Percentiles rank a stretch among this genome's conserved stretches.
Evolutionary conservation across 2,888 invertebrate species (phyloP).

Genomic region (Lysandra coridon): DNA sequence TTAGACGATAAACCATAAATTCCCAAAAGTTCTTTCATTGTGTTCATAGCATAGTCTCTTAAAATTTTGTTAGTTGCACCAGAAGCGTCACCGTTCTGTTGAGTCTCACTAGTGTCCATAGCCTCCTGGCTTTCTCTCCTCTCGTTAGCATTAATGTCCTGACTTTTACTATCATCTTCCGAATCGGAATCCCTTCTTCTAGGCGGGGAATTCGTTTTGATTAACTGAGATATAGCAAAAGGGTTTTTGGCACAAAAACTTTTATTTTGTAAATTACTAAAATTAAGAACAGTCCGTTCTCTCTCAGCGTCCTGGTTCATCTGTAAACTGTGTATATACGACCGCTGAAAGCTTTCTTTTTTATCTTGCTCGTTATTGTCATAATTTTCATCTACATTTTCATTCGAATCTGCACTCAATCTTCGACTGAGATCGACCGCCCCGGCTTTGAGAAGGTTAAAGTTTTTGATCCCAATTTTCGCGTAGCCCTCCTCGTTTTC

Average conservation of each 20-base stretch:
- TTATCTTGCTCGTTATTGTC: slow-evolving; percentile 71
- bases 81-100: slow-evolving; percentile 68
- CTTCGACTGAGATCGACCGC: slow-evolving; percentile 76
- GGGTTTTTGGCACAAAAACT: slow-evolving; percentile 80
- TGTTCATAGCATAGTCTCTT: slow-evolving; percentile 88
- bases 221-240: slow-evolving; percentile 78
- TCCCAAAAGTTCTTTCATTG: slow-evolving; percentile 88
- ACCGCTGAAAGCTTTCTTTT: slow-evolving; percentile 73
- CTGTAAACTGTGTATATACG: slow-evolving; percentile 76
- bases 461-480: slow-evolving; percentile 76
- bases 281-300: slow-evolving; percentile 70
- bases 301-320: slow-evolving; percentile 62
- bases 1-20: slow-evolving; percentile 87
- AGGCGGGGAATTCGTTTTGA: slow-evolving; percentile 77
- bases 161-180: slow-evolving; percentile 73
- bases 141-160: slow-evolving; percentile 74
- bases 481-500: slow-evolving; percentile 58
- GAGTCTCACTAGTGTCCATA: slow-evolving; percentile 59
- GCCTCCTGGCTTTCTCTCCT: slow-evolving; percentile 65
- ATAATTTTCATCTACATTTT: slow-evolving; percentile 75
- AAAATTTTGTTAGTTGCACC: slow-evolving; percentile 82
- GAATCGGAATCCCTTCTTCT: slow-evolving; percentile 77
- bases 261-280: slow-evolving; percentile 76
- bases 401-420: slow-evolving; percentile 76
- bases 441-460: slow-evolving; percentile 71